Base-by-base conservation (phyloP, 1,140 invertebrate genomes). In the Papilio dardanus region DNA sequence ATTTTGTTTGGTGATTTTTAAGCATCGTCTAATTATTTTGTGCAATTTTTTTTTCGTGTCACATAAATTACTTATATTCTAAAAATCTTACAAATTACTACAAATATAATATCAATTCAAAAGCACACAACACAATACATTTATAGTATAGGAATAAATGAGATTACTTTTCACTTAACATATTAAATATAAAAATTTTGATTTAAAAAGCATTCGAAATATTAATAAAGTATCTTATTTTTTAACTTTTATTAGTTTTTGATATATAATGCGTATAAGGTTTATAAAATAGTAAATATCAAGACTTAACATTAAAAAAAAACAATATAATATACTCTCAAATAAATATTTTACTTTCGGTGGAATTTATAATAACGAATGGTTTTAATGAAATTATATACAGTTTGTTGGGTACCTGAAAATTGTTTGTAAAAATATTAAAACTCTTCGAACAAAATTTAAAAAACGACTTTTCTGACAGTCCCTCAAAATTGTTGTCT, bases 281-380 rank as follows among this genome's bases (percentile, higher is more conserved):
- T 31, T 54, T 46, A 33, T 50, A 71, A 31, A 33, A 69, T 24
- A 69, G 1, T 46, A 71, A 28, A 73, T n/a, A 73, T n/a, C 54
- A 73, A 14, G 30, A 33, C 71, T 54, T 73, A 73, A 54, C 10
- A 73, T 58, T 50, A 71, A 42, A 42, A 73, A 73, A 71, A 46
- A 54, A 73, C 35, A 73, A 62, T 40, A 73, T 58, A 31, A 73
- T 73, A 73, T 31, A 33, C 50, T 71, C 50, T 54, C 16, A 73
- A 73, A 73, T 73, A 73, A 73, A 73, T 73, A 73, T 73, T 73
- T 33, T 54, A 73, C 71, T 73, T 71, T 73, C 71, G 71, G 24
- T 40, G n/a, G 10, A 33, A 30, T 73, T 30, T 73, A 16, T 54
- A 54, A 24, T n/a, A 24, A 24, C 50, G 50, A 54, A 54, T 50